phyloP scores from a whole-genome alignment of 2,113 vertebrate species.

The Aythya baeri region DNA sequence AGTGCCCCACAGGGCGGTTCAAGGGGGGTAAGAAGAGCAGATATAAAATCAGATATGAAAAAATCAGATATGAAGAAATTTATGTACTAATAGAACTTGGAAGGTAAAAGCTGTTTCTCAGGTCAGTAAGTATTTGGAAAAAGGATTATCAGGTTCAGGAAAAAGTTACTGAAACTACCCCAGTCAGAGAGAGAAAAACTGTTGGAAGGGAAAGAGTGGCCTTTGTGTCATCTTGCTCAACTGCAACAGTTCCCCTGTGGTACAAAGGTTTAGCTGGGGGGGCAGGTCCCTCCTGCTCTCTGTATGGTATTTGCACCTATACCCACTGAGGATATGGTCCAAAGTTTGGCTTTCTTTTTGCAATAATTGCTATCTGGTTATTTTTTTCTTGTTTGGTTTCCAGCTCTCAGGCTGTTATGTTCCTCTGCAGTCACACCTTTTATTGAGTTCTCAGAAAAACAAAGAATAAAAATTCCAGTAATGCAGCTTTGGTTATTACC shows the following conservation, averaged over 20 bases:
- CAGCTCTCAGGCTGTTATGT: neutral
- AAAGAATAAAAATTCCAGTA: neutral
- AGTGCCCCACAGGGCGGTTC: neutral
- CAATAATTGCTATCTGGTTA: neutral
- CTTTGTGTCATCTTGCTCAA: neutral
- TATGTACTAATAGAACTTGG: neutral
- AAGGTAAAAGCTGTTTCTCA: neutral
- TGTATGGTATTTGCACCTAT: neutral
- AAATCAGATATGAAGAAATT: neutral
- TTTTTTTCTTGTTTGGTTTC: neutral
- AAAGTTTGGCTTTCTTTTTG: neutral
- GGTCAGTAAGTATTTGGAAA: neutral
- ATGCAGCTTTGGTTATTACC: neutral
- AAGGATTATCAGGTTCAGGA: neutral
- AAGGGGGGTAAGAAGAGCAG: neutral
- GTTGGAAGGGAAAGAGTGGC: neutral
- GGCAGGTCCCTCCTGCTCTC: neutral
- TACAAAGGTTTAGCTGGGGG: neutral
- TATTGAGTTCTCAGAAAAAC: neutral
- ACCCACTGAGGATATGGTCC: neutral
- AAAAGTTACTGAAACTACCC: neutral
- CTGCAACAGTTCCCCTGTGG: fast-evolving
- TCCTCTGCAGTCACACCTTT: neutral
- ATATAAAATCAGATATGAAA: neutral
- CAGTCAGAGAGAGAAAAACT: neutral